phyloP scores from a whole-genome alignment of 2,113 vertebrate genomes.

The Mionectes macconnelli region DNA sequence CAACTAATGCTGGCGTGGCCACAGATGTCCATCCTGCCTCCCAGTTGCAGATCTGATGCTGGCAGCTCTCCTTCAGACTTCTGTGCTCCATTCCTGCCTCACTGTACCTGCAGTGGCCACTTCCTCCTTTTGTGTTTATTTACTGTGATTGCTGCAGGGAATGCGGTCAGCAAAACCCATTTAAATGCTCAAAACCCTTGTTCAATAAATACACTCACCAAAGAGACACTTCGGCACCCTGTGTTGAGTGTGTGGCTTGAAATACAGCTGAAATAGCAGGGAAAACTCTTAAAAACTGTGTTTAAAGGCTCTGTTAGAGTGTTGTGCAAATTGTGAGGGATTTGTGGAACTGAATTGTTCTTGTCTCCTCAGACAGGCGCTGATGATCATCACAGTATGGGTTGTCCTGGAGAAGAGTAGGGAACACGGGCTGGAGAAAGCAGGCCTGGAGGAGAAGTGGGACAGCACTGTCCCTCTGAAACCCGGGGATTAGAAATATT shows the following conservation, averaged over 20 bases:
- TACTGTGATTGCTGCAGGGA: neutral
- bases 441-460: neutral
- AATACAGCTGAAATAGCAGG: constrained; percentile 20
- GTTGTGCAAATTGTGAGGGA: neutral
- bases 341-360: neutral
- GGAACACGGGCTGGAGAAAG: neutral
- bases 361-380: neutral
- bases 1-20: neutral
- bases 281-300: neutral
- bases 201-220: neutral
- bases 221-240: neutral
- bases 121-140: neutral
- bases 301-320: neutral
- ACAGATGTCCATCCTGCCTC: neutral
- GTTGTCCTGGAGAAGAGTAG: neutral
- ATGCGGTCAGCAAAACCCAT: neutral
- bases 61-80: neutral
- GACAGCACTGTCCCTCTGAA: neutral
- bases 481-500: neutral
- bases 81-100: neutral
- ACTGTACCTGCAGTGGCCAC: neutral
- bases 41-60: neutral
- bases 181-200: neutral
- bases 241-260: neutral
- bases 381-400: neutral